Conservation (phyloP, 2,888 invertebrate genomes). For the Sarcophaga caerulescens region DNA sequence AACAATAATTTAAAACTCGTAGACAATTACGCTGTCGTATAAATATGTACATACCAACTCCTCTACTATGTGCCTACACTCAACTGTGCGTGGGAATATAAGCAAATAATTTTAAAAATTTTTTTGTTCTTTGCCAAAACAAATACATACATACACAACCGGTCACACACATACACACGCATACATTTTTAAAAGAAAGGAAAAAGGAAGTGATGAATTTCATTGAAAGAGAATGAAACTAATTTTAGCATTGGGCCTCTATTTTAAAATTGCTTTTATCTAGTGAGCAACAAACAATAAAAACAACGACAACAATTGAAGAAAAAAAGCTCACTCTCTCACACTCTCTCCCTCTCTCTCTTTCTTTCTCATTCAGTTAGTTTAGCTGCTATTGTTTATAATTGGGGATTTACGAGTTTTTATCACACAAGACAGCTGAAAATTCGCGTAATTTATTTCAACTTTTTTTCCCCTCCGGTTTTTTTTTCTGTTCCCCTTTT, state of each 20-base stretch:
- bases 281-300: background rate
- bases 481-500: background rate
- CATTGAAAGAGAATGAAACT: constrained; percentile 41
- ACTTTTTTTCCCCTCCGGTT: background rate
- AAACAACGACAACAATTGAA: background rate
- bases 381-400: background rate
- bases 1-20: constrained; percentile 12
- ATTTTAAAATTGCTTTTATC: constrained; percentile 3
- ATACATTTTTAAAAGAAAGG: background rate
- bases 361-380: background rate
- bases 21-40: background rate
- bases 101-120: background rate
- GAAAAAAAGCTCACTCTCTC: background rate
- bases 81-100: background rate
- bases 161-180: background rate
- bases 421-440: constrained; percentile 22
- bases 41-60: no score
- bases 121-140: background rate
- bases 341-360: background rate
- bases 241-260: constrained; percentile 36
- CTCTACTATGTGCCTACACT: background rate
- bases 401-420: constrained; percentile 21
- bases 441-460: constrained; percentile 57
- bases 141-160: background rate
- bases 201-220: constrained; percentile 33